phyloP scores from a whole-genome alignment of 1,140 invertebrate genomes.

The Diachasmimorpha longicaudata region DNA sequence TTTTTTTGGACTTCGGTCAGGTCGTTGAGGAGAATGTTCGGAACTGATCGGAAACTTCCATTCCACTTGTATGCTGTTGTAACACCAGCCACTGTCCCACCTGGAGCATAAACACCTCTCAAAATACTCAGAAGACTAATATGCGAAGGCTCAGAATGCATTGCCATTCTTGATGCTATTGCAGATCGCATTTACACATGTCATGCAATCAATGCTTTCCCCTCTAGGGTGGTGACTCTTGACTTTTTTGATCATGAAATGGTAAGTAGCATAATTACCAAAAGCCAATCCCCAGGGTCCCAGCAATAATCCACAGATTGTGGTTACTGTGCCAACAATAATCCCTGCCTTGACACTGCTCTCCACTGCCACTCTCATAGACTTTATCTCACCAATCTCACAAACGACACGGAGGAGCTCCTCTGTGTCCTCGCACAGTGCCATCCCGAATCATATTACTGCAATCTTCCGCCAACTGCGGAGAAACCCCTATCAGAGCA shows the following conservation, averaged over 20 bases:
- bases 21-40: slow-evolving; percentile 29
- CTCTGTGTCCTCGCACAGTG: background rate
- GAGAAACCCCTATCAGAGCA: too few species aligned
- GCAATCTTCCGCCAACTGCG: too few species aligned
- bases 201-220: background rate
- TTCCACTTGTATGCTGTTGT: background rate
- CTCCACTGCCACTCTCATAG: background rate
- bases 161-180: too few species aligned
- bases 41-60: slow-evolving; percentile 32
- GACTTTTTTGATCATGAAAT: too few species aligned
- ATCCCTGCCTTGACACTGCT: background rate
- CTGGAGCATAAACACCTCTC: background rate
- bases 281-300: slow-evolving; percentile 11
- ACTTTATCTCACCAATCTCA: slow-evolving; percentile 4
- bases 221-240: too few species aligned
- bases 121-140: too few species aligned
- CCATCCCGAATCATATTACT: background rate
- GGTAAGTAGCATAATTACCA: background rate
- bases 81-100: background rate
- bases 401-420: background rate
- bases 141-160: too few species aligned
- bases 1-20: slow-evolving; percentile 21
- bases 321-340: background rate
- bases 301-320: slow-evolving; percentile 7
- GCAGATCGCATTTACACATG: background rate